Conservation (phyloP, 2,113 vertebrate genomes). For the Notiomystis cincta region DNA sequence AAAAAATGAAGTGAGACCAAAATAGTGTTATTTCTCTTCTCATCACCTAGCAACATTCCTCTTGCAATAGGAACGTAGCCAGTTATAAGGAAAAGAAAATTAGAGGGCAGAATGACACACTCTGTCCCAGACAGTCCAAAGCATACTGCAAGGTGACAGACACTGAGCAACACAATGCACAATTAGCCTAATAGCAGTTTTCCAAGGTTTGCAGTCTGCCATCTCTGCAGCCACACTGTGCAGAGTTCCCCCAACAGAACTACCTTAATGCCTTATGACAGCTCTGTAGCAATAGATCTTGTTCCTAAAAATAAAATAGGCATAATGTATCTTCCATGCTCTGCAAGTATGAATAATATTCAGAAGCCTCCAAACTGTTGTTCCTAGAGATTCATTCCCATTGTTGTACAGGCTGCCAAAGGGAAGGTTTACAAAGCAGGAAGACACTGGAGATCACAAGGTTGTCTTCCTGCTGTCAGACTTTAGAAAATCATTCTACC, state of each 20-base stretch:
- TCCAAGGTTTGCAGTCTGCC: constrained; percentile 16
- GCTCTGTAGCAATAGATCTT: constrained; percentile 12
- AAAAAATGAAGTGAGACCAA: constrained; percentile 21
- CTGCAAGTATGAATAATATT: constrained; percentile 41
- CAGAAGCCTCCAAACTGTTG: not conserved
- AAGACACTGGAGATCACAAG: not conserved
- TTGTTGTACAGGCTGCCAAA: not conserved
- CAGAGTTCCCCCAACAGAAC: not conserved
- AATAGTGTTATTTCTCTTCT: constrained; percentile 20
- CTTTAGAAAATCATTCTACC: not conserved
- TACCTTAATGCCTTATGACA: constrained; percentile 51
- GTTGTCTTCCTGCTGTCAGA: not conserved
- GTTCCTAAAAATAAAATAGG: constrained; percentile 64
- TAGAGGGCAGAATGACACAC: not conserved
- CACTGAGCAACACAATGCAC: not conserved
- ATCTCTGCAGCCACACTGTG: not conserved
- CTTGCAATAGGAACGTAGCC: not conserved
- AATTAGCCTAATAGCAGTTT: constrained; percentile 48
- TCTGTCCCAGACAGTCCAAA: not conserved
- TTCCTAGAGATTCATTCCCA: constrained; percentile 41
- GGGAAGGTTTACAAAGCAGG: not conserved
- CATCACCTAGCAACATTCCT: constrained; percentile 26
- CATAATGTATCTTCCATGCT: constrained; percentile 56
- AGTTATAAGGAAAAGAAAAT: not conserved
- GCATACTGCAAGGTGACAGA: not conserved